phyloP scores from a whole-genome alignment of 2,888 invertebrate genomes.

The Leptogaster cylindrica region DNA sequence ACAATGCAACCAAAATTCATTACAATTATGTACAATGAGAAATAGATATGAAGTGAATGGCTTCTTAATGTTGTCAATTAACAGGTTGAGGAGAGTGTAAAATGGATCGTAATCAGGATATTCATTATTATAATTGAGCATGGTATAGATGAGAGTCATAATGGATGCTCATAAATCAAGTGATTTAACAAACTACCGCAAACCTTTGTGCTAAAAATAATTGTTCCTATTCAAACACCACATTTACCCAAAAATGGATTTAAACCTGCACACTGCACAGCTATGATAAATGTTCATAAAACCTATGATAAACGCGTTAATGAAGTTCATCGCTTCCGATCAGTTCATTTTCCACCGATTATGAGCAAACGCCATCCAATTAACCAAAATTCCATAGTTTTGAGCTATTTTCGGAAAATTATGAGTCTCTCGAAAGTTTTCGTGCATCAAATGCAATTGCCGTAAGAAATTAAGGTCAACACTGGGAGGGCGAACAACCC shows the following conservation, averaged over 20 bases:
- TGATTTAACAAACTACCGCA: neutral
- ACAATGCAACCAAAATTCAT: conserved; percentile 11
- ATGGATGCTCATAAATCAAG: conserved; percentile 3
- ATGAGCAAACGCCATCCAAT: neutral
- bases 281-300: conserved; percentile 24
- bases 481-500: neutral
- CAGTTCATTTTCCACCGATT: conserved; percentile 16
- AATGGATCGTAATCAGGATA: conserved; percentile 29
- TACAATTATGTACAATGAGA: conserved; percentile 4
- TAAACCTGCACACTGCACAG: neutral
- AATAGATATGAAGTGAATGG: neutral
- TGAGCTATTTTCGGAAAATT: conserved; percentile 12
- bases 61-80: conserved; percentile 24
- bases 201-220: neutral
- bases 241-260: no score
- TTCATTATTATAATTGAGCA: conserved; percentile 22
- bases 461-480: conserved; percentile 8
- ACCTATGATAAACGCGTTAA: conserved; percentile 22
- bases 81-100: conserved; percentile 29
- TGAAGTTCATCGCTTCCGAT: neutral
- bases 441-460: conserved; percentile 19
- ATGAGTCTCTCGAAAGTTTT: conserved; percentile 23
- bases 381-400: conserved; percentile 1
- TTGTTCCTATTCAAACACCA: no score
- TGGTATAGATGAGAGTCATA: neutral